Base-by-base conservation (phyloP, 2,797 vertebrate genomes). In the Hephaestus fuliginosus region DNA sequence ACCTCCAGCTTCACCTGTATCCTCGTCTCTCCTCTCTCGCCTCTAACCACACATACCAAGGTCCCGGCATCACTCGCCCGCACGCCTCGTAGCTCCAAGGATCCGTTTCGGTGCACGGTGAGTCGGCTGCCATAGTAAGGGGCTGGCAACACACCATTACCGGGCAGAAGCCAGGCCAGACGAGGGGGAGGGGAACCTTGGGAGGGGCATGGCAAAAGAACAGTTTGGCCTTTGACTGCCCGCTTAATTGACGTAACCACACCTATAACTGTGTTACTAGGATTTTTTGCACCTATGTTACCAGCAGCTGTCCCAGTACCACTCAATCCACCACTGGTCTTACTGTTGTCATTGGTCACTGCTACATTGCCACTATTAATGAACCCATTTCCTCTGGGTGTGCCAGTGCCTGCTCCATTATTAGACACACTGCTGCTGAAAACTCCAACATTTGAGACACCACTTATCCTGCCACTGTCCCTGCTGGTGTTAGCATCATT, bases 61-160 rank as follows among this genome's bases (percentile, higher is more conserved):
- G 95, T 95, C 7, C 94, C 95, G 0, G 94, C 90, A 0, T 99
- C 98, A 0, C 93, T 96, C 14, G 49, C 76, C 4, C 95, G 90
- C 57, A 96, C 88, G 0, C 76, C 90, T 22, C 91, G 93, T 43
- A 99, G 95, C 87, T 99, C 98, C 84, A 99, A 72, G 0, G 98
- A 96, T 4, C 98, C 98, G 0, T 99, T 99, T 48, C 89, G 94
- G 81, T 98, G 95, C 36, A 99, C 97, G 0, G 95, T 96, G 33
- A 98, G 93, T 61, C 98, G 94, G 74, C 93, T 96, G 20, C 98
- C 97, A 0, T 96, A 96, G 89, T 98, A 98, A 0, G 98, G 98
- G 13, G 97, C 96, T 0, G 97, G 96, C 44, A 99, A 89, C 12
- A 97, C 91, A 0, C 97, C 95, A 4, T 97, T 97, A 70, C 97